A percentile compares a stretch with the other conserved stretches of the same genome.
Conservation (phyloP, 1,140 invertebrate species). For the Yoshiicerus persimilis region DNA sequence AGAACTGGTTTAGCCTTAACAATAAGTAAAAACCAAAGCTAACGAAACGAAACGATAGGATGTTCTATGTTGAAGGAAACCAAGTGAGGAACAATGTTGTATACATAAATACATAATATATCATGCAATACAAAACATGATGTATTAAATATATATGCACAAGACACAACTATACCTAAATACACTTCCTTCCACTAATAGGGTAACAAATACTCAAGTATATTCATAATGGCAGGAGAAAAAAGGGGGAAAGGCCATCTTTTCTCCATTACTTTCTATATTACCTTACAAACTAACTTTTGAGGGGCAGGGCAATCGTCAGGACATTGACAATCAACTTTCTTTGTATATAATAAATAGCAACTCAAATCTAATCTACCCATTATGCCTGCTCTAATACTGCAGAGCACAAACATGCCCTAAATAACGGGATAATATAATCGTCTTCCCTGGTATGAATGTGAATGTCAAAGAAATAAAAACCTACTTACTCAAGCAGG, state of each 20-base stretch:
- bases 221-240: neutral
- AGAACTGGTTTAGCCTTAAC: neutral
- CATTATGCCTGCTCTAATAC: too few relatives aligned
- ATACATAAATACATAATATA: neutral
- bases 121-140: neutral
- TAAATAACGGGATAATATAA: too few relatives aligned
- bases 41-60: neutral
- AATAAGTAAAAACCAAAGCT: conserved; percentile 8
- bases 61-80: neutral
- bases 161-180: neutral
- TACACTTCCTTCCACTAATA: neutral
- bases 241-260: neutral
- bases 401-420: too few relatives aligned
- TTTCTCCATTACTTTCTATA: neutral
- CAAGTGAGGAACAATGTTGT: neutral
- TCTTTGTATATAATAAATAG: neutral
- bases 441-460: too few relatives aligned
- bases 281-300: neutral
- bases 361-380: too few relatives aligned
- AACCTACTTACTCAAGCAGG: neutral
- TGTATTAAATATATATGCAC: neutral
- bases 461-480: too few relatives aligned
- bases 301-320: neutral
- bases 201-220: neutral
- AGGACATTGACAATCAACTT: neutral